Evolutionary conservation across 2,113 vertebrate genomes (phyloP).

Genomic region (Eubucco bourcierii): DNA sequence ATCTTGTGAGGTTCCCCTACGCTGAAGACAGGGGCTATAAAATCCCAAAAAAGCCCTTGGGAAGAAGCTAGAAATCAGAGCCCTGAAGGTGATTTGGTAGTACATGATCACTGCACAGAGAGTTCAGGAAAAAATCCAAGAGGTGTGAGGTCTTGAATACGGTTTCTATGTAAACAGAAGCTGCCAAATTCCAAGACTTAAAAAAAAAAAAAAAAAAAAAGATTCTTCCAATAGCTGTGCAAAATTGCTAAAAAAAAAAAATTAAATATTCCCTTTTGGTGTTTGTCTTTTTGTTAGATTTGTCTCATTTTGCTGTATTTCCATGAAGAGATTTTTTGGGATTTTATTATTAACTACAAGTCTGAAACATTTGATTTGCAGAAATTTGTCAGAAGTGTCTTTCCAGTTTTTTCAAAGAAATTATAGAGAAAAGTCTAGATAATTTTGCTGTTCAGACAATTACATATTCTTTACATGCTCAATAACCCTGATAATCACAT

Average conservation of each 20-base stretch:
- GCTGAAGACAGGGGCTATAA: background rate
- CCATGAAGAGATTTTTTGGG: accelerated
- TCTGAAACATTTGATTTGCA: background rate
- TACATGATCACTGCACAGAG: background rate
- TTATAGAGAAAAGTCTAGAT: background rate
- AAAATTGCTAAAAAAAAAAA: background rate
- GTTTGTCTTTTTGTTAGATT: background rate
- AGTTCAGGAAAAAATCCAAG: background rate
- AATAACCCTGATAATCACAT: background rate
- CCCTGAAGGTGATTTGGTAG: background rate
- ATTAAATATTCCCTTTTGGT: background rate
- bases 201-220: background rate
- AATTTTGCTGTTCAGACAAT: background rate
- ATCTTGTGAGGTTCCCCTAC: background rate
- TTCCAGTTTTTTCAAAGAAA: background rate
- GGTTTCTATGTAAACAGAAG: background rate
- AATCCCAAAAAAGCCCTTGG: accelerated
- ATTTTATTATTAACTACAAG: background rate
- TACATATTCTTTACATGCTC: background rate
- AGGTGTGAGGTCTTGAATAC: background rate
- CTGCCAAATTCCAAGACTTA: background rate
- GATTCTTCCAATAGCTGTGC: background rate
- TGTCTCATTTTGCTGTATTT: background rate
- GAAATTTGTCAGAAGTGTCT: background rate
- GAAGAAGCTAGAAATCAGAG: background rate